Conservation (phyloP, 1,140 invertebrate genomes). For the Drosophila rufa region DNA sequence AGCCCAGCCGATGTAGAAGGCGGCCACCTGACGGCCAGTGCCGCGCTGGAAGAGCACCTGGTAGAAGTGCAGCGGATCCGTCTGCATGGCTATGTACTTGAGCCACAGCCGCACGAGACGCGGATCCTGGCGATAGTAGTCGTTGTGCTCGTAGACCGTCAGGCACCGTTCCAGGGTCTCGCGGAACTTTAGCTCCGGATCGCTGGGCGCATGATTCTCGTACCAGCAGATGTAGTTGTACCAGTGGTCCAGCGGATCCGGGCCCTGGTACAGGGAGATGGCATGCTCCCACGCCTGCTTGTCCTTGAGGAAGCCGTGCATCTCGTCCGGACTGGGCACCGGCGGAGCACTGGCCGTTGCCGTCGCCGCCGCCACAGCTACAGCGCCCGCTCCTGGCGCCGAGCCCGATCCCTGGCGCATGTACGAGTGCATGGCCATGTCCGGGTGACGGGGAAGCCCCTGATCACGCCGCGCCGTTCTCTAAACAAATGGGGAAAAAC, state of each 20-base stretch:
- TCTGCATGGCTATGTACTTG: slow-evolving; percentile 94
- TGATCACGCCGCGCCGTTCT: slow-evolving; percentile 1
- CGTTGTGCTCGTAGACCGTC: slow-evolving; percentile 91
- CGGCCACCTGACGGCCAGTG: slow-evolving; percentile 90
- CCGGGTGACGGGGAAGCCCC: slow-evolving; percentile 15
- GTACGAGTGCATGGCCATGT: slow-evolving; percentile 75
- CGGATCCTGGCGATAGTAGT: slow-evolving; percentile 93
- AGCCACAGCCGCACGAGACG: slow-evolving; percentile 94
- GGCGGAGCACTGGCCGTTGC: slow-evolving; percentile 16
- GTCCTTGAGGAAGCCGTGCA: slow-evolving; percentile 80
- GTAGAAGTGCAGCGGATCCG: slow-evolving; percentile 91
- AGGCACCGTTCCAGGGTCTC: slow-evolving; percentile 93
- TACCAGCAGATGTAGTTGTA: slow-evolving; percentile 96
- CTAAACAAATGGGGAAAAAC: slow-evolving; percentile 12
- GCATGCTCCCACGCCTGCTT: slow-evolving; percentile 91
- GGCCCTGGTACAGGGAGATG: slow-evolving; percentile 92
- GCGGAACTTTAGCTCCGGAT: slow-evolving; percentile 91
- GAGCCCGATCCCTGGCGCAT: slow-evolving; percentile 56
- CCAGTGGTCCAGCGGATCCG: slow-evolving; percentile 95
- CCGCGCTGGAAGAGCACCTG: slow-evolving; percentile 90
- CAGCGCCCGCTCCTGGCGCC: slow-evolving; percentile 22
- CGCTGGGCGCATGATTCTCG: slow-evolving; percentile 94
- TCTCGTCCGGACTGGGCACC: slow-evolving; percentile 63
- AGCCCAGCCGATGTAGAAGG: slow-evolving; percentile 92
- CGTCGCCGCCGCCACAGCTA: slow-evolving; percentile 1